These are phyloP conservation scores for Drosophila melanosoma DNA, from an alignment of 2,888 invertebrate genomes.

Conservation along the genomic window DNA sequence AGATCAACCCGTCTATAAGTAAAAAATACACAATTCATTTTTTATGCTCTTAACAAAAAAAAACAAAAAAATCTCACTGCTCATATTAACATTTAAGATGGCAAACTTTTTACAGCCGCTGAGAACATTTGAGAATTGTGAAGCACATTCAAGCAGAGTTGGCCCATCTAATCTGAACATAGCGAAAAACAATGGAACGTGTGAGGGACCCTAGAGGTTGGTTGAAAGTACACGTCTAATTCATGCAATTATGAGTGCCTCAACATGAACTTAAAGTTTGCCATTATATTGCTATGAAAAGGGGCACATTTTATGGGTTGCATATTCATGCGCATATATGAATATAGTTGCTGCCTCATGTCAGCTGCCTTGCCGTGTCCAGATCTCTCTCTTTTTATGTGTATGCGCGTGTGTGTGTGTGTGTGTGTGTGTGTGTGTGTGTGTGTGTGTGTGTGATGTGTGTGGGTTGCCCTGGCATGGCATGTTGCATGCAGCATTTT, in stretches of 20 bases:
- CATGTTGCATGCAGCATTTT: conserved; percentile 81
- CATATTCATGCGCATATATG: conserved; percentile 48
- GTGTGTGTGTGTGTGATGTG: not conserved
- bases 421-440: conserved; percentile 33
- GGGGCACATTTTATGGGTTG: conserved; percentile 57
- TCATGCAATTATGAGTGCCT: conserved; percentile 67
- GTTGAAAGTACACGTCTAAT: conserved; percentile 60
- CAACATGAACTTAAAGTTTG: conserved; percentile 62
- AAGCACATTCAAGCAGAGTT: conserved; percentile 34
- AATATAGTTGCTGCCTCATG: conserved; percentile 36
- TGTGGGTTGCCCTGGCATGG: conserved; percentile 41
- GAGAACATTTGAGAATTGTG: conserved; percentile 18
- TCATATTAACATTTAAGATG: not conserved
- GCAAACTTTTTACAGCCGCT: conserved; percentile 10
- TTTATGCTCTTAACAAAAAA: not conserved
- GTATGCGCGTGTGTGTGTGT: not conserved
- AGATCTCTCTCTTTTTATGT: conserved; percentile 7
- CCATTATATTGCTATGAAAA: conserved; percentile 28
- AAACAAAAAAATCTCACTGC: not conserved
- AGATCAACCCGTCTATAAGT: not conserved
- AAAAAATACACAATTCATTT: not conserved
- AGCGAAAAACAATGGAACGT: conserved; percentile 22
- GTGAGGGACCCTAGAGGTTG: conserved; percentile 38
- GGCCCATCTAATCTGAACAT: conserved; percentile 29
- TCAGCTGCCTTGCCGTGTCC: conserved; percentile 45